phyloP scores from a whole-genome alignment of 2,113 vertebrate genomes.

The Ahaetulla prasina region DNA sequence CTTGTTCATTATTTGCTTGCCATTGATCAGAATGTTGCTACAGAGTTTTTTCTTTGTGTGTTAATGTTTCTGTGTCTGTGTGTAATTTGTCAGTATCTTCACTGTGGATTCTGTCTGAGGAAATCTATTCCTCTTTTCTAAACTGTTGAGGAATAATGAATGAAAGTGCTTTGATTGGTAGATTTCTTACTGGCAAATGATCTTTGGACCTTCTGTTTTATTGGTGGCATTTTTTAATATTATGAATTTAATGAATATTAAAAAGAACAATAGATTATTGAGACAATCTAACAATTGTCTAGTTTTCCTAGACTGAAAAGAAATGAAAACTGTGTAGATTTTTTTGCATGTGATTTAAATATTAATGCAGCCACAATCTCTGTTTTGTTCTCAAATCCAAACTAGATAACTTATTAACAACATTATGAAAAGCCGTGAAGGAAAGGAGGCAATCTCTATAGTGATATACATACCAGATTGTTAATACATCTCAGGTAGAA shows the following conservation, averaged over 20 bases:
- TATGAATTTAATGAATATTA: not conserved
- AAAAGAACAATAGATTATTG: not conserved
- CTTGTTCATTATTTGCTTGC: not conserved
- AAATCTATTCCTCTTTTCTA: not conserved
- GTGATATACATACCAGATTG: not conserved
- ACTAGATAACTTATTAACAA: not conserved
- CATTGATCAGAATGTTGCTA: too few relatives aligned
- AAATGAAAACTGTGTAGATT: not conserved
- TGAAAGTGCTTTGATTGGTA: not conserved
- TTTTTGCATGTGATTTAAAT: not conserved
- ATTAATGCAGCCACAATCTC: not conserved
- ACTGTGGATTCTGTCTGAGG: not conserved
- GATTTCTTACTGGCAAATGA: not conserved
- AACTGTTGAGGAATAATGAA: not conserved
- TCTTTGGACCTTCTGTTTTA: not conserved
- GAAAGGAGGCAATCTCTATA: not conserved
- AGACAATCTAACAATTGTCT: not conserved
- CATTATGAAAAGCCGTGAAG: not conserved
- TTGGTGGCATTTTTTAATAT: not conserved
- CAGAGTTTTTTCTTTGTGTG: not conserved
- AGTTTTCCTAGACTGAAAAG: not conserved
- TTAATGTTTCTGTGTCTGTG: not conserved
- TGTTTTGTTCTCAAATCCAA: not conserved
- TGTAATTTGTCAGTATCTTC: not conserved
- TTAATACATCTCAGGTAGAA: not conserved